These are phyloP conservation scores for Platichthys stellatus DNA, from an alignment of 2,113 vertebrate species.

Conservation along the genomic window DNA sequence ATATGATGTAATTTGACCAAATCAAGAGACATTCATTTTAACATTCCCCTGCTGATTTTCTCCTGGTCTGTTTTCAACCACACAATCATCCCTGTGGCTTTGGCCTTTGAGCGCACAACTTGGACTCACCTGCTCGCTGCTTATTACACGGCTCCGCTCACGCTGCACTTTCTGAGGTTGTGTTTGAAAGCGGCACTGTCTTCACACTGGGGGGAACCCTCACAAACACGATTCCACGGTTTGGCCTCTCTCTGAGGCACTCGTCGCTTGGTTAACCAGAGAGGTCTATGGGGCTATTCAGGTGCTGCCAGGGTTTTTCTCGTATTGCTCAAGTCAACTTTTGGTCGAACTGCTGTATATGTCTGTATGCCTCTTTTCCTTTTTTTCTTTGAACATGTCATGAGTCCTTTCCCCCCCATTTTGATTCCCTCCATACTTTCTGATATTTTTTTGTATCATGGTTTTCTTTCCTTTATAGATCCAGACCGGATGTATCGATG, in stretches of 20 bases:
- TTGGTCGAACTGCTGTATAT: background rate
- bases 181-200: conserved; percentile 55
- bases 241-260: conserved; percentile 45
- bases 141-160: conserved; percentile 58
- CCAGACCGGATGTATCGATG: background rate
- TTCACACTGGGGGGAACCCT: conserved; percentile 45
- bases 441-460: background rate
- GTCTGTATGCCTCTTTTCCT: background rate
- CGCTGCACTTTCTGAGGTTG: conserved; percentile 43
- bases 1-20: conserved; percentile 35
- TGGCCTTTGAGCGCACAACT: conserved; percentile 43
- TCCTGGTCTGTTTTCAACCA: conserved; percentile 20
- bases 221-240: conserved; percentile 39
- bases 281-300: conserved; percentile 61
- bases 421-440: background rate
- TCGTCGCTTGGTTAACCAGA: conserved; percentile 42
- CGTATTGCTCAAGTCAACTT: background rate
- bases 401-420: background rate
- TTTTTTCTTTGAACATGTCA: background rate
- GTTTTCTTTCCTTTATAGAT: conserved; percentile 9
- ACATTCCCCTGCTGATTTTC: conserved; percentile 15
- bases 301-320: conserved; percentile 56
- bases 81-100: conserved; percentile 60
- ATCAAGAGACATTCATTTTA: conserved; percentile 29
- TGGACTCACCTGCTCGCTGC: conserved; percentile 66